phyloP scores from a whole-genome alignment of 2,888 invertebrate species.

The Trichogramma evanescens region DNA sequence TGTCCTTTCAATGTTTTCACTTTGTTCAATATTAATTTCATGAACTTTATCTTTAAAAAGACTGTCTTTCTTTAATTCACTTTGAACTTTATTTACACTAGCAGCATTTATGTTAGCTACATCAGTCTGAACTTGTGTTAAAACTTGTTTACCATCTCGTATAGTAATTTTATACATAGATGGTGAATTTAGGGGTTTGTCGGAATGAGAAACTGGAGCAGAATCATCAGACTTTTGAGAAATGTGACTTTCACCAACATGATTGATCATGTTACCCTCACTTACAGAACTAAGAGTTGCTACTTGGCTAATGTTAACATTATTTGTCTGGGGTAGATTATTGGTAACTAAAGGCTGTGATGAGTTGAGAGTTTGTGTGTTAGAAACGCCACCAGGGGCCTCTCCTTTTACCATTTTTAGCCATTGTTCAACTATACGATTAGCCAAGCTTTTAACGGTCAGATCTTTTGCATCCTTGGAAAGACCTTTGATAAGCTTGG shows the following conservation, averaged over 20 bases:
- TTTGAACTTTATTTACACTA: slow-evolving; percentile 30
- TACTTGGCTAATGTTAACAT: no score
- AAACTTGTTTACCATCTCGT: slow-evolving; percentile 66
- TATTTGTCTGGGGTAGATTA: no score
- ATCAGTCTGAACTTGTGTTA: slow-evolving; percentile 54
- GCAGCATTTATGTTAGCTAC: slow-evolving; percentile 34
- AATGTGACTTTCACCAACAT: not conserved
- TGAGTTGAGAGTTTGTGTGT: no score
- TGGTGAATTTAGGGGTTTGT: not conserved
- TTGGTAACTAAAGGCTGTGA: no score
- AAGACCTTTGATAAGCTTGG: slow-evolving; percentile 82
- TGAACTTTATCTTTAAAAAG: slow-evolving; percentile 30
- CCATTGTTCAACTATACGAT: slow-evolving; percentile 83
- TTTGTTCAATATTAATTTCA: slow-evolving; percentile 28
- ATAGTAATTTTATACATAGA: slow-evolving; percentile 59
- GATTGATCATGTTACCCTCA: not conserved
- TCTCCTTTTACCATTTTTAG: slow-evolving; percentile 79
- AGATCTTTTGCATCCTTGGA: slow-evolving; percentile 75
- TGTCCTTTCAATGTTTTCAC: slow-evolving; percentile 13
- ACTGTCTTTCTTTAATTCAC: slow-evolving; percentile 31
- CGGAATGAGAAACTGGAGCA: slow-evolving; percentile 10
- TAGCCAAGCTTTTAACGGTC: slow-evolving; percentile 69
- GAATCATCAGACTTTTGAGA: not conserved
- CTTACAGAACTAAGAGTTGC: no score
- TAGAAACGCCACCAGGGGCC: slow-evolving; percentile 32